Percentiles rank a stretch among this genome's conserved stretches.
phyloP scores from a whole-genome alignment of 2,113 vertebrate genomes.

The Lophius piscatorius region DNA sequence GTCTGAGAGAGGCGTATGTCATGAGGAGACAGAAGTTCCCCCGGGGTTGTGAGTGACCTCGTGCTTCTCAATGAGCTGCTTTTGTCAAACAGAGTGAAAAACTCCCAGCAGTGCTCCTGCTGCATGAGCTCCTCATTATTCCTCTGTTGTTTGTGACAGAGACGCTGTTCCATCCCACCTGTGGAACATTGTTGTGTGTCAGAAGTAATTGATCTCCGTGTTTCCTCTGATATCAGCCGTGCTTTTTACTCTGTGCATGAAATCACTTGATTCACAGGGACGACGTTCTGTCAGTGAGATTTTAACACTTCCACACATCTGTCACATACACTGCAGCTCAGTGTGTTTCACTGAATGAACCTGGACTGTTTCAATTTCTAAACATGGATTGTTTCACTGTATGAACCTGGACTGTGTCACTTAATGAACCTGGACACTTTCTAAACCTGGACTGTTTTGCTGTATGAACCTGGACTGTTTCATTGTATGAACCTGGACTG shows the following conservation, averaged over 20 bases:
- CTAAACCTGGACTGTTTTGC: too few species aligned
- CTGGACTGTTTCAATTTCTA: too few species aligned
- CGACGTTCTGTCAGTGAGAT: conserved; percentile 11
- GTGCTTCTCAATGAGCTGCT: conserved; percentile 42
- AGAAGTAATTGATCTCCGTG: conserved; percentile 22
- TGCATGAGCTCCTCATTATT: conserved; percentile 23
- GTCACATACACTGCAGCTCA: not conserved
- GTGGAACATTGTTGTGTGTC: conserved; percentile 7
- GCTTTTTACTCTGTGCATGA: conserved; percentile 6
- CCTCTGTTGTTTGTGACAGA: conserved; percentile 11
- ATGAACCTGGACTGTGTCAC: too few species aligned
- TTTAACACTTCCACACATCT: not conserved
- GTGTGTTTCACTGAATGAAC: too few species aligned
- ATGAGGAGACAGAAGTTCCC: conserved; percentile 41
- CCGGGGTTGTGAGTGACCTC: conserved; percentile 41
- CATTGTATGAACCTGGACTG: too few species aligned
- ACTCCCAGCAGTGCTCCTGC: conserved; percentile 13
- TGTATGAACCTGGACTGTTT: too few species aligned
- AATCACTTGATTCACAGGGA: not conserved
- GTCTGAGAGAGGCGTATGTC: conserved; percentile 30
- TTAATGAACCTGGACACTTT: too few species aligned
- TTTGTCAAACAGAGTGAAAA: conserved; percentile 9
- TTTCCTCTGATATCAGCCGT: conserved; percentile 15
- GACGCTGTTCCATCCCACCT: not conserved
- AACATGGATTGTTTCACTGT: too few species aligned